phyloP scores from a whole-genome alignment of 2,797 vertebrate species.

The Carcharodon carcharias region DNA sequence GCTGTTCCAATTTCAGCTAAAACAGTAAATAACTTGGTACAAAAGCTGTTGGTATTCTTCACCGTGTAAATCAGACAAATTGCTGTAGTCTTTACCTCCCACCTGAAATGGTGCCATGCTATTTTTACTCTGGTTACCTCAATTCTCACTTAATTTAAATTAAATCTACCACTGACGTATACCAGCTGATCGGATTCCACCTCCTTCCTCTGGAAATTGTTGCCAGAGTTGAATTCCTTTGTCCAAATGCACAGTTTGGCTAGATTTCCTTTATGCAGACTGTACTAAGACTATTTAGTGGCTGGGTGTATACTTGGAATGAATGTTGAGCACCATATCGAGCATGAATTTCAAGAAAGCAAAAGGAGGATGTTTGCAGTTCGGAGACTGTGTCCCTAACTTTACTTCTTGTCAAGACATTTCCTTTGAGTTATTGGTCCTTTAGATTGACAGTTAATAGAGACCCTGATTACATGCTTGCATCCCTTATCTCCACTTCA shows the following conservation, averaged over 20 bases:
- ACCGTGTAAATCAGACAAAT: not conserved
- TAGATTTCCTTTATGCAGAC: not conserved
- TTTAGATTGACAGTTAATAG: slow-evolving; percentile 57
- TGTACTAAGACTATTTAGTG: not conserved
- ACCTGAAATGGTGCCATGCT: not conserved
- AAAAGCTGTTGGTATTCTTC: not conserved
- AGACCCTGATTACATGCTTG: slow-evolving; percentile 57
- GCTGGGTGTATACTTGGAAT: not conserved
- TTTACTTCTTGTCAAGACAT: not conserved
- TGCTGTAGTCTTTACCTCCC: not conserved
- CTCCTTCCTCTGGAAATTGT: not conserved
- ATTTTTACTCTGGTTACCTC: not conserved
- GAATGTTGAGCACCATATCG: not conserved
- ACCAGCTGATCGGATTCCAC: not conserved
- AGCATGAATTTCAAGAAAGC: not conserved
- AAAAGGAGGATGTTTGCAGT: not conserved
- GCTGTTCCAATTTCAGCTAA: not conserved
- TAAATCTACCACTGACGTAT: not conserved
- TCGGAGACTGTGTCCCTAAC: not conserved
- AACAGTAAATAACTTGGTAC: not conserved
- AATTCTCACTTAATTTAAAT: not conserved
- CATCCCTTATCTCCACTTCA: slow-evolving; percentile 54
- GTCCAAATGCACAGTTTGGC: not conserved
- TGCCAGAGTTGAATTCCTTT: not conserved
- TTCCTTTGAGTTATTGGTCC: slow-evolving; percentile 40